A percentile compares a stretch with the other conserved stretches of the same genome.
These are phyloP conservation scores for Volucella bombylans DNA, from an alignment of 2,888 invertebrate species.

Conservation along the genomic window DNA sequence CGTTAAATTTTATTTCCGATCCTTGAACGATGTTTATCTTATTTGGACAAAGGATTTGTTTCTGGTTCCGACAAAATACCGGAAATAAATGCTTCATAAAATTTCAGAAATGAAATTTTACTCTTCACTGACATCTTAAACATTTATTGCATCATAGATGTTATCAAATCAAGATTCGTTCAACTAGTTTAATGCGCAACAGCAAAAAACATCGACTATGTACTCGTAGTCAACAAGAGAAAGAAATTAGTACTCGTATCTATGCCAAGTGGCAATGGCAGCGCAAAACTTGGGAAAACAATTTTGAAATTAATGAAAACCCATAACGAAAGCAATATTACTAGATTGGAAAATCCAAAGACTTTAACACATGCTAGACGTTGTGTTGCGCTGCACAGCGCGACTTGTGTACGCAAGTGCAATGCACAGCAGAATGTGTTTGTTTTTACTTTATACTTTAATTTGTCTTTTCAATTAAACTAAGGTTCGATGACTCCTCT, in stretches of 20 bases:
- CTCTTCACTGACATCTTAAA: background rate
- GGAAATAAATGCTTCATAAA: background rate
- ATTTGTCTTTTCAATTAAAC: slow-evolving; percentile 68
- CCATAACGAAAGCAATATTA: slow-evolving; percentile 23
- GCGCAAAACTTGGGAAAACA: slow-evolving; percentile 40
- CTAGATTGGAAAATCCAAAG: slow-evolving; percentile 53
- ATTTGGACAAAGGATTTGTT: background rate
- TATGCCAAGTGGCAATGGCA: slow-evolving; percentile 34
- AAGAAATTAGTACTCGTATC: slow-evolving; percentile 22
- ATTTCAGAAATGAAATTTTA: background rate
- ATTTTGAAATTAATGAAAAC: slow-evolving; percentile 66
- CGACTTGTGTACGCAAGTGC: slow-evolving; percentile 62
- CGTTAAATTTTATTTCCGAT: slow-evolving; percentile 63
- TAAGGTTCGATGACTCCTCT: slow-evolving; percentile 67
- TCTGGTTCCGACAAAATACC: background rate
- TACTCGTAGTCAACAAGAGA: slow-evolving; percentile 7
- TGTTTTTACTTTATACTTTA: slow-evolving; percentile 46
- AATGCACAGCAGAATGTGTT: slow-evolving; percentile 41
- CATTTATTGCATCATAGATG: background rate
- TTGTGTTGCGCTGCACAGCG: background rate
- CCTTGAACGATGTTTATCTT: slow-evolving; percentile 59
- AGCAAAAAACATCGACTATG: background rate
- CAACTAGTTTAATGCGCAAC: slow-evolving; percentile 4
- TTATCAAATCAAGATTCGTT: background rate
- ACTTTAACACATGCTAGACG: slow-evolving; percentile 13